phyloP scores from a whole-genome alignment of 2,113 vertebrate species.

The Saiga tatarica region DNA sequence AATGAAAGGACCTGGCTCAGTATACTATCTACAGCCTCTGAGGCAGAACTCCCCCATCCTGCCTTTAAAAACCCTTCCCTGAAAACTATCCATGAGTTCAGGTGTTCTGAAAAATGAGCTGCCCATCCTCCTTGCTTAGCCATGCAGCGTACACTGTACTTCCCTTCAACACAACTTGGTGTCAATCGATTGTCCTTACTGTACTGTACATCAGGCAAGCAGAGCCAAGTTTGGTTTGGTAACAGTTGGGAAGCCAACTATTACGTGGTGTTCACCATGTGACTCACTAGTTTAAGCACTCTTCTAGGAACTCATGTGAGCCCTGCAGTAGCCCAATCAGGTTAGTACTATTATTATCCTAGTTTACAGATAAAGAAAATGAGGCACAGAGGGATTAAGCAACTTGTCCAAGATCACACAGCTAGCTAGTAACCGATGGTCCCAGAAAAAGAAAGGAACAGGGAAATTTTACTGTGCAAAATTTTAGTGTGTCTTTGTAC shows the following conservation, averaged over 20 bases:
- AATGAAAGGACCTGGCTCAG: neutral
- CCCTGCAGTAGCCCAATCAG: neutral
- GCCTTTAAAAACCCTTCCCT: neutral
- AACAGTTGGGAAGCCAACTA: neutral
- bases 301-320: neutral
- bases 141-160: neutral
- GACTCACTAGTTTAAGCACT: neutral
- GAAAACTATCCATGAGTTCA: neutral
- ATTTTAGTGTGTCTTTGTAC: neutral
- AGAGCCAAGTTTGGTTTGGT: neutral
- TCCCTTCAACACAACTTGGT: neutral
- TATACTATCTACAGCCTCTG: neutral
- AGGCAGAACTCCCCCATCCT: neutral
- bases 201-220: neutral
- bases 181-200: neutral
- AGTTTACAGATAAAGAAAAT: neutral
- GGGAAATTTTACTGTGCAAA: neutral
- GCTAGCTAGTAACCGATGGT: neutral
- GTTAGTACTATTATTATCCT: neutral
- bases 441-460: neutral
- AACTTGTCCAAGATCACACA: neutral
- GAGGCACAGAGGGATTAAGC: neutral
- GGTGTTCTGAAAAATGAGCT: neutral
- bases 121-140: neutral
- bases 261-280: neutral